Percentiles rank a stretch among this genome's conserved stretches.
Evolutionary conservation across 2,113 vertebrate species (phyloP).

Genomic region (Gyps fulvus): DNA sequence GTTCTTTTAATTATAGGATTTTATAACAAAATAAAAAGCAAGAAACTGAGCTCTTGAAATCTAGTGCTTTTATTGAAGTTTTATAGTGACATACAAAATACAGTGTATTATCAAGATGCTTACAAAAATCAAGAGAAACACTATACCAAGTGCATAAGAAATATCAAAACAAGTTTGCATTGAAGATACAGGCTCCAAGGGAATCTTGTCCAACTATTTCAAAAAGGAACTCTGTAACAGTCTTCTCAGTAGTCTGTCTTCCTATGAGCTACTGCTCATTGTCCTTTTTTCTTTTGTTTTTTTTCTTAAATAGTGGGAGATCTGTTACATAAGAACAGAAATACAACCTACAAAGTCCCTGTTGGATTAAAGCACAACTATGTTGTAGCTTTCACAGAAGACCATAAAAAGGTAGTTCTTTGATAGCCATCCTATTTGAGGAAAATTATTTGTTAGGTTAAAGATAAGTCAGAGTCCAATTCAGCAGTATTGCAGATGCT

Average conservation of each 20-base stretch:
- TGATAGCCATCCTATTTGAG: background rate
- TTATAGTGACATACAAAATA: background rate
- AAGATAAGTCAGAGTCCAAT: constrained; percentile 39
- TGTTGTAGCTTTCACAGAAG: background rate
- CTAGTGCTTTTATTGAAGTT: background rate
- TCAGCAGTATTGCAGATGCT: constrained; percentile 21
- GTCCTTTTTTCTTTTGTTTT: background rate
- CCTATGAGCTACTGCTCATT: background rate
- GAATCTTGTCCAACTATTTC: background rate
- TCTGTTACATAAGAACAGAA: background rate
- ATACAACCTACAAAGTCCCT: background rate
- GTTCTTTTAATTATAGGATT: background rate
- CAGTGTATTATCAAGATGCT: background rate
- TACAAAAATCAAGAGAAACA: background rate
- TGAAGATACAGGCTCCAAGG: background rate
- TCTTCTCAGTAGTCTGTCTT: background rate
- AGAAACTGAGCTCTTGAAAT: background rate
- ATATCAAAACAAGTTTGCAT: background rate
- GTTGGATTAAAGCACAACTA: background rate
- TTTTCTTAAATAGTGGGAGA: background rate
- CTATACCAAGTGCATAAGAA: background rate
- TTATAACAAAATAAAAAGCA: background rate
- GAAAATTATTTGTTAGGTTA: background rate
- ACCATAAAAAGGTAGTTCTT: background rate
- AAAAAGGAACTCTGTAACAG: background rate